Evolutionary conservation across 2,888 invertebrate species (phyloP).

Genomic region (Heliconius sara): DNA sequence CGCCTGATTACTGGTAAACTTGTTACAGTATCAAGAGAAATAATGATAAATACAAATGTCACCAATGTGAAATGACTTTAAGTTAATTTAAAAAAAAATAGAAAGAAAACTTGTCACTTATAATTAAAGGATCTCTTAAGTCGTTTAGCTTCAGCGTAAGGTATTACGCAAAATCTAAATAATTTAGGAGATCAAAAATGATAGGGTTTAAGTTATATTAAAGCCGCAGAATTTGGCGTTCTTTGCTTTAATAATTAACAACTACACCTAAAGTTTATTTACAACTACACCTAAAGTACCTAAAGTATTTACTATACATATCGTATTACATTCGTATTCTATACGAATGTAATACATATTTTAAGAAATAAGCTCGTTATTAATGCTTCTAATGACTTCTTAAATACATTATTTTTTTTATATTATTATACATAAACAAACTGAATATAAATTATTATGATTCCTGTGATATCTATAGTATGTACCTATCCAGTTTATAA

Average conservation of each 20-base stretch:
- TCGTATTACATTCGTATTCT: too few species aligned
- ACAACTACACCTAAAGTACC: too few species aligned
- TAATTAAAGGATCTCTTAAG: neutral
- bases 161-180: too few species aligned
- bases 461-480: too few species aligned
- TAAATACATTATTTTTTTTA: too few species aligned
- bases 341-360: neutral
- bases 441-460: too few species aligned
- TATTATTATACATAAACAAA: too few species aligned
- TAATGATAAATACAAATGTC: constrained; percentile 66
- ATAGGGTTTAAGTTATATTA: too few species aligned
- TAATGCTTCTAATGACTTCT: neutral
- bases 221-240: neutral
- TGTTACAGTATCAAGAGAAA: constrained; percentile 74
- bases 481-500: too few species aligned
- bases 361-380: neutral
- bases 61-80: neutral
- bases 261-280: neutral
- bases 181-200: too few species aligned
- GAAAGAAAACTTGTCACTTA: too few species aligned
- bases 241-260: constrained; percentile 5
- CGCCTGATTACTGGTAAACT: constrained; percentile 68
- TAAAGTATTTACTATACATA: too few species aligned
- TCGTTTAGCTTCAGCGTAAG: neutral
- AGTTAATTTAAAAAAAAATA: neutral